Base-by-base conservation (phyloP, 2,113 vertebrate genomes). In the Paradisaea rubra region DNA sequence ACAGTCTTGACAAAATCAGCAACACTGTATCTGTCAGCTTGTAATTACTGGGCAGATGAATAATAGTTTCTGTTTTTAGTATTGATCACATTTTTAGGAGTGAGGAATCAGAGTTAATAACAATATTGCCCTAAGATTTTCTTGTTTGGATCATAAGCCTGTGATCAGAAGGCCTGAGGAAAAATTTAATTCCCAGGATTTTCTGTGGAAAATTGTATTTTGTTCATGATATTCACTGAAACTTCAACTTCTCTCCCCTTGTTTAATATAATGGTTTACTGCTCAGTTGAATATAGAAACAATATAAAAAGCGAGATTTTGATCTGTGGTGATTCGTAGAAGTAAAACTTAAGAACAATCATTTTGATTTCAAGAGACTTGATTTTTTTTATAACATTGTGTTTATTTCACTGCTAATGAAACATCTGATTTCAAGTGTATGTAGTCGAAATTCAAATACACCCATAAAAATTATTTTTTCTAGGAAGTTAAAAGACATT, bases 381-480 rank as follows among this genome's bases (percentile, higher is more conserved):
- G 13, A 23, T 4, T 35, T 50, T 71, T 74, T 90, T 80, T 86
- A 33, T 63, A 64, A 50, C 3, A 3, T 35, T 39, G 7, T 68
- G 31, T 89, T 94, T 81, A 72, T 86, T 88, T 92, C 8, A 3
- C 57, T 84, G 18, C 63, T 85, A 80, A 76, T 47, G 23, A 91
- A 92, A 59, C 87, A 82, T 88, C 57, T 86, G 41, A 69, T 95
- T 95, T 89, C 78, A 91, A 71, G 61, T 65, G 12, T 89, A 83
- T 84, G 65, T 77, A 89, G 91, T 88, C 61, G 88, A 81, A 91
- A 91, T 94, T 94, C 71, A 86, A 81, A 78, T 91, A 69, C 80
- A 87, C 27, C 63, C 91, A 42, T 92, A 94, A 95, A 92, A 94
- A 71, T 66, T 93, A 39, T 59, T 93, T 96, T 94, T 90, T 93